Evolutionary conservation across 2,113 vertebrate species (phyloP).

Genomic region (Lamprotornis superbus): DNA sequence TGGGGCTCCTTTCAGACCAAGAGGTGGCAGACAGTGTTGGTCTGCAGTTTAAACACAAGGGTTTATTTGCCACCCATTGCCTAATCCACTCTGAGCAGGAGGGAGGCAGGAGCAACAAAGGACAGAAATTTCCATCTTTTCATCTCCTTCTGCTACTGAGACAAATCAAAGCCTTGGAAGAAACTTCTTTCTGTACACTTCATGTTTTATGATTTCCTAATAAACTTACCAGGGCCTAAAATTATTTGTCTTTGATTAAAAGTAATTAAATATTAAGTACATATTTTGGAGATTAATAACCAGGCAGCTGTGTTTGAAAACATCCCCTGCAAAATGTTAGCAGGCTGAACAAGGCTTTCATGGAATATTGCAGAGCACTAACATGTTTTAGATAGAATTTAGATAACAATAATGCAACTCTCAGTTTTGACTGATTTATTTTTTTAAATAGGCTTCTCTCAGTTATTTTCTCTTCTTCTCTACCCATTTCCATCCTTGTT

Average conservation of each 20-base stretch:
- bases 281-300: not conserved
- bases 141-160: not conserved
- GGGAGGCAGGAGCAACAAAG: not conserved
- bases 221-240: not conserved
- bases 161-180: not conserved
- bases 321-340: not conserved
- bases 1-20: not conserved
- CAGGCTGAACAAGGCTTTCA: not conserved
- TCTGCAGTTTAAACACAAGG: not conserved
- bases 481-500: not conserved
- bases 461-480: not conserved
- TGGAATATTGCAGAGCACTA: accelerated
- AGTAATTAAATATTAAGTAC: not conserved
- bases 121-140: not conserved
- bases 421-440: not conserved
- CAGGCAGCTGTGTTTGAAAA: not conserved
- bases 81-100: not conserved
- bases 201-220: not conserved
- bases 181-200: not conserved
- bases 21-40: not conserved
- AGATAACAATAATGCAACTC: not conserved
- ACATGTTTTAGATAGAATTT: not conserved
- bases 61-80: accelerated
- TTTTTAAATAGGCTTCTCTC: not conserved
- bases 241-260: not conserved